A percentile compares a stretch with the other conserved stretches of the same genome.
phyloP scores from a whole-genome alignment of 2,797 vertebrate genomes.

The Bufotes viridis region DNA sequence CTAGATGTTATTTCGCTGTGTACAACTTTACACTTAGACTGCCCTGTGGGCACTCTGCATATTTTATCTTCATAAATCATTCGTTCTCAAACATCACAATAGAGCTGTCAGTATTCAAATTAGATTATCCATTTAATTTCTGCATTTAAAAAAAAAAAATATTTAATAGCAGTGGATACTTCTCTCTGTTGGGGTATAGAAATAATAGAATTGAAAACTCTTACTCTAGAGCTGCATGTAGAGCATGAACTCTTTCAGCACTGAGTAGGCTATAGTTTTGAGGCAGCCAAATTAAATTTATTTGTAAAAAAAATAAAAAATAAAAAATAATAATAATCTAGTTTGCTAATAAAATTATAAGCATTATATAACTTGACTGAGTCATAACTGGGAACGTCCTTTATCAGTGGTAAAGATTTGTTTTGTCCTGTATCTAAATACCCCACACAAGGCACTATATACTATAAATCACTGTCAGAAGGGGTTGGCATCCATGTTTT shows the following conservation, averaged over 20 bases:
- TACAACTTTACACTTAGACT: conserved; percentile 35
- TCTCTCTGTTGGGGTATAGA: not conserved
- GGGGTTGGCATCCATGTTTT: no score
- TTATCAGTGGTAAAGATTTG: no score
- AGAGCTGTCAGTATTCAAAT: conserved; percentile 47
- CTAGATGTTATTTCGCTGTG: conserved; percentile 25
- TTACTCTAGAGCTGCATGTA: not conserved
- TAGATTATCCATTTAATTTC: conserved; percentile 36
- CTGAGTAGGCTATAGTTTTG: not conserved
- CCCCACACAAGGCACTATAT: no score
- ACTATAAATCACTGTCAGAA: no score
- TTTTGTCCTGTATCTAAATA: no score
- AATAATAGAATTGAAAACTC: conserved; percentile 36
- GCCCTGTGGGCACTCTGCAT: conserved; percentile 27
- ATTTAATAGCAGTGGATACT: conserved; percentile 7
- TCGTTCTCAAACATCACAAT: conserved; percentile 29
- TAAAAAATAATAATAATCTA: not conserved
- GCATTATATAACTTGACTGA: not conserved
- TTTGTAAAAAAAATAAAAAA: not conserved
- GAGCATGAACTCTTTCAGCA: not conserved
- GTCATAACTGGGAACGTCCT: no score
- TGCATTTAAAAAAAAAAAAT: not conserved
- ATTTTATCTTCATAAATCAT: conserved; percentile 49
- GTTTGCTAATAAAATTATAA: not conserved
- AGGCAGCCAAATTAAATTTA: not conserved